Evolutionary conservation across 2,113 vertebrate species (phyloP).

Genomic region (Daphoenositta chrysoptera): DNA sequence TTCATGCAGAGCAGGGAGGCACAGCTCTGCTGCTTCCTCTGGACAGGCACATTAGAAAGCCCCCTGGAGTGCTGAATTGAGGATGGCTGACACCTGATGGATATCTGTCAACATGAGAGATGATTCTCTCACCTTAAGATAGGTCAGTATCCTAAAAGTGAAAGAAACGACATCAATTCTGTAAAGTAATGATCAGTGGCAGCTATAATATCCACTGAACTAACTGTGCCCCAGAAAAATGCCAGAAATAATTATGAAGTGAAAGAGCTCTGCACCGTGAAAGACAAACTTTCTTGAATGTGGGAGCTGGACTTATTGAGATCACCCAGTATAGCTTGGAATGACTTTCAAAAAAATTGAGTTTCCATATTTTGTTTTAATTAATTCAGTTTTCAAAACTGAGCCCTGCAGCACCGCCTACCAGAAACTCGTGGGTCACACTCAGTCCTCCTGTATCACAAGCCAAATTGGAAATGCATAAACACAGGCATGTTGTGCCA

Average conservation of each 20-base stretch:
- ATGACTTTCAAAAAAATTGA: background rate
- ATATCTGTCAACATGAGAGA: background rate
- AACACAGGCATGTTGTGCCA: background rate
- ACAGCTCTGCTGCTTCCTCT: background rate
- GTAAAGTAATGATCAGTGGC: background rate
- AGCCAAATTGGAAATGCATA: background rate
- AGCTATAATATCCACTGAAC: background rate
- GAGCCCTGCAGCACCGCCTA: background rate
- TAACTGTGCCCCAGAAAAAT: background rate
- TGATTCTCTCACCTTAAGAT: background rate
- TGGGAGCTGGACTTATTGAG: background rate
- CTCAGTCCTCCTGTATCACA: background rate
- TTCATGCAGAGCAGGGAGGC: background rate
- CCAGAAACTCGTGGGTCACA: background rate
- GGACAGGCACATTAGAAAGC: background rate
- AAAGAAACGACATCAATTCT: background rate
- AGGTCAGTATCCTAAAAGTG: background rate
- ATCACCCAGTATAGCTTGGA: background rate
- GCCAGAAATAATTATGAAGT: background rate
- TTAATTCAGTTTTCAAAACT: background rate
- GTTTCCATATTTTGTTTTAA: background rate
- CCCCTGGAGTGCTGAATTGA: fast-evolving
- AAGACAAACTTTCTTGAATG: background rate
- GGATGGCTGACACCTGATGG: background rate
- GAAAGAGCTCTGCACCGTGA: background rate